Conservation (phyloP, 2,797 vertebrate genomes). For the Aldrovandia affinis region DNA sequence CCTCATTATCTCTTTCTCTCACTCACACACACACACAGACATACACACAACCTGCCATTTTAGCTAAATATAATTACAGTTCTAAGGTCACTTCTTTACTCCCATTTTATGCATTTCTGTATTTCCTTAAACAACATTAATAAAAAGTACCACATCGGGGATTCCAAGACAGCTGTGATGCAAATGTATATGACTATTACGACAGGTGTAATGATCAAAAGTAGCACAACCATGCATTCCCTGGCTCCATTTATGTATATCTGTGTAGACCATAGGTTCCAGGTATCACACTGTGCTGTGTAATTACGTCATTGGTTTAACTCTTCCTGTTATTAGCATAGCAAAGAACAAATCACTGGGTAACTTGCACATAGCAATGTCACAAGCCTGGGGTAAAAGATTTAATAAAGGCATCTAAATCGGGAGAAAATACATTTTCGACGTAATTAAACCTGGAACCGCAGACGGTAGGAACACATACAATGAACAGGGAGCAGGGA, state of each 20-base stretch:
- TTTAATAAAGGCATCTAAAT: conserved; percentile 2
- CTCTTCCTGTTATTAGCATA: not conserved
- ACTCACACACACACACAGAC: not conserved
- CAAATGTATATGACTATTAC: not conserved
- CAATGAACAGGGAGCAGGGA: not conserved
- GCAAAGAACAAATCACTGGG: not conserved
- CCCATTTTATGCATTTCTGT: not conserved
- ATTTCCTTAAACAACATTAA: not conserved
- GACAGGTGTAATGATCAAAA: not conserved
- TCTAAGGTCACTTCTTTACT: not conserved
- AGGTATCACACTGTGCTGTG: not conserved
- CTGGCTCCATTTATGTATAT: not conserved
- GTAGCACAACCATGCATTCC: not conserved
- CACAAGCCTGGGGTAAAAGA: not conserved
- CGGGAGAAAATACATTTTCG: not conserved
- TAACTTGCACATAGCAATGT: not conserved
- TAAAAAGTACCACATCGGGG: not conserved
- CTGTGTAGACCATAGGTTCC: not conserved
- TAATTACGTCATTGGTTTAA: not conserved
- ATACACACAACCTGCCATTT: not conserved
- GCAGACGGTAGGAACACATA: not conserved
- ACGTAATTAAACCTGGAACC: not conserved
- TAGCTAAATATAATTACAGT: not conserved
- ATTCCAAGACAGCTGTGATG: not conserved
- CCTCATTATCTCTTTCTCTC: not conserved